A percentile compares a stretch with the other conserved stretches of the same genome.
phyloP scores from a whole-genome alignment of 1,140 invertebrate genomes.

The Dreissena rostriformis region DNA sequence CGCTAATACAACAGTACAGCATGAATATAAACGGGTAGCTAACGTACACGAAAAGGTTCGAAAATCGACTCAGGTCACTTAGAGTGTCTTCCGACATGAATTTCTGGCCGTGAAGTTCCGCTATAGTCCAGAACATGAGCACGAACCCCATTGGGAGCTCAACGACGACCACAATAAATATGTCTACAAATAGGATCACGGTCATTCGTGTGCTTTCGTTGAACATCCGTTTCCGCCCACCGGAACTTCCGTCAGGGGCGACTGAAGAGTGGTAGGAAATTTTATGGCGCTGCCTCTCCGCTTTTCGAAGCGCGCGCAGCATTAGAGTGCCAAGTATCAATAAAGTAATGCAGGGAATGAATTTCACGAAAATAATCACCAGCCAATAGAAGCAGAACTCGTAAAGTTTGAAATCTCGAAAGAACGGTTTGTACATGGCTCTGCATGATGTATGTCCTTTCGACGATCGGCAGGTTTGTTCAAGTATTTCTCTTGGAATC shows the following conservation, averaged over 20 bases:
- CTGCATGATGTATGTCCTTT: constrained; percentile 40
- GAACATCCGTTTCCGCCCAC: not conserved
- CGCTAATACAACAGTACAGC: constrained; percentile 43
- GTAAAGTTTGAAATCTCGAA: constrained; percentile 31
- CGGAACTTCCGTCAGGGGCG: not conserved
- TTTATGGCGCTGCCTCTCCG: constrained; percentile 21
- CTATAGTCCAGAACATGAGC: constrained; percentile 45
- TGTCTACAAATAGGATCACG: constrained; percentile 30
- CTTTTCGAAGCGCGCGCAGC: constrained; percentile 22
- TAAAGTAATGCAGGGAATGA: constrained; percentile 42
- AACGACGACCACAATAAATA: constrained; percentile 38
- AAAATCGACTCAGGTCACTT: not conserved
- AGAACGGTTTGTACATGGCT: constrained; percentile 36
- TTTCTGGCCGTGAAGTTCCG: constrained; percentile 31
- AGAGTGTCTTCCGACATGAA: constrained; percentile 39
- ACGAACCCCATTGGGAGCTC: constrained; percentile 42
- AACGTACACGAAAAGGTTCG: constrained; percentile 34
- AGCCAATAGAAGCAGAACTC: constrained; percentile 54
- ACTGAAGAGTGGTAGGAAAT: not conserved
- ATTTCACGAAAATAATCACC: constrained; percentile 51
- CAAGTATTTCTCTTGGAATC: not conserved
- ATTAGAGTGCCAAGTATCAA: constrained; percentile 35
- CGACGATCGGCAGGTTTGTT: not conserved
- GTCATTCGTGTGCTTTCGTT: constrained; percentile 46
- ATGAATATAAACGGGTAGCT: constrained; percentile 50